Conservation (phyloP, 2,888 invertebrate genomes). For the Elmis aenea region DNA sequence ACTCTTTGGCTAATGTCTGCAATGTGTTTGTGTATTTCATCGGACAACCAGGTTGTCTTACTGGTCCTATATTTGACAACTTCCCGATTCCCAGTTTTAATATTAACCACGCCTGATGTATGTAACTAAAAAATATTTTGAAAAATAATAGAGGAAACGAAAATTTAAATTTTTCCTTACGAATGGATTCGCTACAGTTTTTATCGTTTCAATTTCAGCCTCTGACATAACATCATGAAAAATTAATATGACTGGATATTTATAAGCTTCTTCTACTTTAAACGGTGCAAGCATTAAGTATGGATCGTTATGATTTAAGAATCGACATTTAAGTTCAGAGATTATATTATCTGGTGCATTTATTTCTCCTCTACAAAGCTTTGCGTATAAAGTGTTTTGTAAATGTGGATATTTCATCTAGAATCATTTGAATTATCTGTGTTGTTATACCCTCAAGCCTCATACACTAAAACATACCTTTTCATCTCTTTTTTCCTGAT, state of each 20-base stretch:
- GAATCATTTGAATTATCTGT: too few species aligned
- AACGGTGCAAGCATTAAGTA: constrained; percentile 45
- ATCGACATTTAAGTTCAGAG: constrained; percentile 35
- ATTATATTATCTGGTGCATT: constrained; percentile 43
- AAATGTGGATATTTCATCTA: too few species aligned
- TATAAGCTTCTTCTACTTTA: constrained; percentile 51
- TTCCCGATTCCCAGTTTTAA: constrained; percentile 16
- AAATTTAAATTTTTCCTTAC: too few species aligned
- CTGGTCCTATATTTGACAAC: constrained; percentile 54
- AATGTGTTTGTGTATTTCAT: constrained; percentile 47
- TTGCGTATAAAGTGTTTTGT: too few species aligned
- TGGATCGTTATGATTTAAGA: neutral
- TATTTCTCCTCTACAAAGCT: constrained; percentile 51
- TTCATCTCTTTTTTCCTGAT: too few species aligned
- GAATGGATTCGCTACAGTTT: too few species aligned
- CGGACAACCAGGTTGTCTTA: constrained; percentile 57
- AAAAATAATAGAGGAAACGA: too few species aligned
- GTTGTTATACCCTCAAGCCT: too few species aligned
- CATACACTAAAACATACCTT: too few species aligned
- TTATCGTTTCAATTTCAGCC: constrained; percentile 46
- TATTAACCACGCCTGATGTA: too few species aligned
- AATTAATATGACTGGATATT: constrained; percentile 50
- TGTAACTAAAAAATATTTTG: too few species aligned
- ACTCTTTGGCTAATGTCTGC: constrained; percentile 50
- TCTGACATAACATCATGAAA: constrained; percentile 57